Percentiles rank a stretch among this genome's conserved stretches.
Evolutionary conservation across 2,113 vertebrate species (phyloP).

Genomic region (Origma solitaria): DNA sequence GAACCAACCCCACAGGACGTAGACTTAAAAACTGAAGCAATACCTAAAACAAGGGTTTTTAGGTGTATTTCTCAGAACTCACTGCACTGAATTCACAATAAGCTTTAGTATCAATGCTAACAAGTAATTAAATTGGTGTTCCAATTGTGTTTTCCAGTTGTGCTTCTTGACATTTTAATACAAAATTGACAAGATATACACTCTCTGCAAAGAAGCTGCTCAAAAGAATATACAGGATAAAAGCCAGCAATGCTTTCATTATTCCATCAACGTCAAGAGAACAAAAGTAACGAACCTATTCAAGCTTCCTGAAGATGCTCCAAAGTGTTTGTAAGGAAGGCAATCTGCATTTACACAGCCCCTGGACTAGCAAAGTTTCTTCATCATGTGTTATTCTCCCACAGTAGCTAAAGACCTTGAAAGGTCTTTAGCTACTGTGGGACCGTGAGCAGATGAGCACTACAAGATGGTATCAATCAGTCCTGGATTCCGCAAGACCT

Average conservation of each 20-base stretch:
- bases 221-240: neutral
- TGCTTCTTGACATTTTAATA: neutral
- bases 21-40: neutral
- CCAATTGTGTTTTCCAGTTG: neutral
- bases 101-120: neutral
- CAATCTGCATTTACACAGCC: neutral
- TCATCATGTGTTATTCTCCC: neutral
- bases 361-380: neutral
- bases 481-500: neutral
- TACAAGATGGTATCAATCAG: rapidly evolving
- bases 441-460: neutral
- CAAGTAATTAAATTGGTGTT: neutral
- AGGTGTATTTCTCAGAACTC: neutral
- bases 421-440: no score
- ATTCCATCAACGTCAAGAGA: neutral
- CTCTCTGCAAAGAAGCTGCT: neutral
- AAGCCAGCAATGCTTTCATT: neutral
- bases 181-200: neutral
- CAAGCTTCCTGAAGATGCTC: neutral
- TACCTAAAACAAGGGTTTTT: neutral
- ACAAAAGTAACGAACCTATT: neutral
- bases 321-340: neutral
- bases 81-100: neutral
- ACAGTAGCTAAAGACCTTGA: neutral
- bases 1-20: neutral